These are phyloP conservation scores for Phainopepla nitens DNA, from an alignment of 2,113 vertebrate species.

Conservation along the genomic window DNA sequence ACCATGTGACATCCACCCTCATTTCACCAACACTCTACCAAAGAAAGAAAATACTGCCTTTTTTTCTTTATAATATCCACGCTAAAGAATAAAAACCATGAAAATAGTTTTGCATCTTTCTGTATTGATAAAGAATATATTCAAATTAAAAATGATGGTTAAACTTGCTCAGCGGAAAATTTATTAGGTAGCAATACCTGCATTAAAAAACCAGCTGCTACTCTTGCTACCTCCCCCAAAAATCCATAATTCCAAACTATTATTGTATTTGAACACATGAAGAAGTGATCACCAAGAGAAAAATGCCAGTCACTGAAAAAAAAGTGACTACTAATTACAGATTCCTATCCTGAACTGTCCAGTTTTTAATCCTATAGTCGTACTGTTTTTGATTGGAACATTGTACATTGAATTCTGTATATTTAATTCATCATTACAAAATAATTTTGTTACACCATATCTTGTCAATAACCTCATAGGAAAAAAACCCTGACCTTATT, in stretches of 20 bases:
- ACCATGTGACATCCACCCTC: background rate
- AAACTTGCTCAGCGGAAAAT: background rate
- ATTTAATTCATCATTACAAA: background rate
- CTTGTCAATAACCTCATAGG: background rate
- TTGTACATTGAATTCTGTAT: background rate
- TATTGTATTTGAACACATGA: background rate
- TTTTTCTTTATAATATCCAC: background rate
- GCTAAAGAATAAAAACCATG: background rate
- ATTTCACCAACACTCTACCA: background rate
- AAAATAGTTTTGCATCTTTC: background rate
- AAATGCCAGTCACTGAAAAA: background rate
- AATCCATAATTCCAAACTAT: background rate
- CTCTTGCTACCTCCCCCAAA: background rate
- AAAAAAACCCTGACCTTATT: background rate
- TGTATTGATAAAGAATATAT: background rate
- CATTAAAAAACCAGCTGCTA: background rate
- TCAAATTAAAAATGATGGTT: background rate
- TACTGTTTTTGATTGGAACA: background rate
- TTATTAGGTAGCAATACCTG: background rate
- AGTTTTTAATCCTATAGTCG: background rate
- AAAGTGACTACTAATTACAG: background rate
- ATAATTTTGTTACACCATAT: background rate
- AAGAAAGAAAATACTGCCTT: background rate
- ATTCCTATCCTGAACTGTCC: background rate
- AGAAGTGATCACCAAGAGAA: background rate